Evolutionary conservation across 2,113 vertebrate species (phyloP), one percentile per base, ranked within the genome.

Genomic region (Sigmodon hispidus): DNA sequence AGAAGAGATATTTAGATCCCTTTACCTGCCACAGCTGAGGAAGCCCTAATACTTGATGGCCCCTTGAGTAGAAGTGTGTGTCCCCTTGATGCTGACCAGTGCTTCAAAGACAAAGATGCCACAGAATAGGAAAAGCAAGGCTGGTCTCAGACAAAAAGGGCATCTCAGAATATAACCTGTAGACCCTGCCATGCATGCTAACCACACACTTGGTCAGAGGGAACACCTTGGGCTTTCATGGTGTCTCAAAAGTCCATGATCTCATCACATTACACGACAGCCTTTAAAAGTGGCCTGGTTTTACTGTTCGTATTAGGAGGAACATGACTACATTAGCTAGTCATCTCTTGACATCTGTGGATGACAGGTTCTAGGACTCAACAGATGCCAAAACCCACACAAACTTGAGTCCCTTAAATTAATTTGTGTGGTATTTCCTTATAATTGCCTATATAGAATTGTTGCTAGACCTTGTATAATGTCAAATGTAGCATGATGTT

Each of bases 111-210:
- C 34, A 40, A n/a, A 43, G 26, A 1, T 21, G 8, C 16, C 4
- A 0, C 7, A 43, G 13, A 52, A 11, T 8, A 16, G 61, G 29
- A 63, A 1, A 50, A 45, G 3, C 5, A 13, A n/a, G n/a, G n/a
- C n/a, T 52, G 24, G 36, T 31, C 16, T 94, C 40, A 90, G 85
- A 69, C 12, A 1, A 8, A 3, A 11, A 12, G 17, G 57, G 26
- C 65, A 17, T 52, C 72, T 43, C 10, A 16, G 24, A 87, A 21
- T 34, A 2, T 19, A 57, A 65, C 40, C 26, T 6, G 0, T 0
- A 72, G 22, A 10, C 29, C 70, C 69, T 48, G 1, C 84, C 92
- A n/a, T 57, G 22, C 26, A 10, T 31, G 9, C 29, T 29, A 40
- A 21, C 34, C 40, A 87, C 36, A 65, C 34, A 5, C 1, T 29